Percentiles rank a stretch among this genome's conserved stretches.
phyloP scores from a whole-genome alignment of 2,888 invertebrate genomes.

The Drosophila kokeensis region DNA sequence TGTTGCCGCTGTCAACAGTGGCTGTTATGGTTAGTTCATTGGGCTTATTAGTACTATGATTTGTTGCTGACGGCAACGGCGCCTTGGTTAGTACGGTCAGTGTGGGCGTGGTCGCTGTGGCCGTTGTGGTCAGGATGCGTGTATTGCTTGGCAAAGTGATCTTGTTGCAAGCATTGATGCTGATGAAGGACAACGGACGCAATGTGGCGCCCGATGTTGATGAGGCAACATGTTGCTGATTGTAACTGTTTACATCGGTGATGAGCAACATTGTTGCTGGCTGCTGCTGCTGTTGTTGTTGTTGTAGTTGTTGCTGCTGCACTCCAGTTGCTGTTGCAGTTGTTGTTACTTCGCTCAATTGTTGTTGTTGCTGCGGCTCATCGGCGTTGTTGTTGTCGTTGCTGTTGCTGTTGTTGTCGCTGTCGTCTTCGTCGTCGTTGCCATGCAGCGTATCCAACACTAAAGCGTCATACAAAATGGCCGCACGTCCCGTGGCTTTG shows the following conservation, averaged over 20 bases:
- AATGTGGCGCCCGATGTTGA: constrained; percentile 58
- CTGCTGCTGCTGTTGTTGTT: constrained; percentile 53
- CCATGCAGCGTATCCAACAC: constrained; percentile 83
- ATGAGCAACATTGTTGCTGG: constrained; percentile 81
- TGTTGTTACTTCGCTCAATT: constrained; percentile 10
- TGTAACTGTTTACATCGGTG: constrained; percentile 80
- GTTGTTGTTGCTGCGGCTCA: constrained; percentile 55
- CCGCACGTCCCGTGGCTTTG: constrained; percentile 80
- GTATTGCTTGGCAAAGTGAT: constrained; percentile 81
- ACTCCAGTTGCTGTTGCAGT: constrained; percentile 1
- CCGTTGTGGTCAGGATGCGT: constrained; percentile 74
- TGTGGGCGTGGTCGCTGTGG: constrained; percentile 60
- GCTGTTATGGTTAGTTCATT: constrained; percentile 74
- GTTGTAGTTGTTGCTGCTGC: constrained; percentile 33
- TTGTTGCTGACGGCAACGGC: constrained; percentile 44
- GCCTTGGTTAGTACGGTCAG: constrained; percentile 55
- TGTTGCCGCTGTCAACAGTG: constrained; percentile 37
- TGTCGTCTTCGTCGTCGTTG: constrained; percentile 71
- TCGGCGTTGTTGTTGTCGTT: constrained; percentile 37
- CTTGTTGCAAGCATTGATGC: constrained; percentile 81
- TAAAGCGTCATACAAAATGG: constrained; percentile 83
- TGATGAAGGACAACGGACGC: constrained; percentile 82
- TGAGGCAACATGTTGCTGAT: constrained; percentile 63
- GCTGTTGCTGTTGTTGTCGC: constrained; percentile 22
- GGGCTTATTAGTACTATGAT: constrained; percentile 64